Base-by-base conservation (phyloP, 2,113 vertebrate species). In the Hippolais icterina region DNA sequence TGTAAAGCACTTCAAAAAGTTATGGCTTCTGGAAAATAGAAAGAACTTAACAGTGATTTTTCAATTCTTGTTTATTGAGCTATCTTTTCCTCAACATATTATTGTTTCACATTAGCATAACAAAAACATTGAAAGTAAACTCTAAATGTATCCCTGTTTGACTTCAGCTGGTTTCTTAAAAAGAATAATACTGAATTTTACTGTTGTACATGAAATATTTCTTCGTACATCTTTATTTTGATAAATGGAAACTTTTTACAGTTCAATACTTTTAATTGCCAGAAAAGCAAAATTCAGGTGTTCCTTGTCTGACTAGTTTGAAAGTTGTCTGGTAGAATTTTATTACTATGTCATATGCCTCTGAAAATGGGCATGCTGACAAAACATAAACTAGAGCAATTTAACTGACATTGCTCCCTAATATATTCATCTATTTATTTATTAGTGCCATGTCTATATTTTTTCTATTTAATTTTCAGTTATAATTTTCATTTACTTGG, bases 401-500 rank as follows among this genome's bases (percentile, higher is more conserved):
- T 37, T 52, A 90, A 35, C 17, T 93, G 75, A 56, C 27, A 60
- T 31, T 83, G 28, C 8, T 49, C 18, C 89, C 60, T 87, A 91
- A 93, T 90, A 71, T 46, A 81, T 87, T 92, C 31, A 79, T 93
- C 69, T 27, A 64, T 66, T 96, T 95, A 75, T 63, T 87, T 96
- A 66, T 91, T 86, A 96, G 18, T 93, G 35, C 7, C 68, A 87
- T 83, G 21, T 56, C 81, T 79, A 33, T 70, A 86, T 82, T 71
- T 91, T 91, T 97, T 83, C 83, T 65, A 77, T 70, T 79, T 74
- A 68, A 78, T 88, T 95, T 94, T 70, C 60, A 61, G 25, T 35
- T 94, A 28, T 20, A 83, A 5, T 42, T 95, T 97, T 93, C 92
- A 10, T 95, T 97, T 96, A 85, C 59, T 53, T 84, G 15, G 21